phyloP scores from a whole-genome alignment of 2,113 vertebrate species.

The Amphiprion ocellaris region DNA sequence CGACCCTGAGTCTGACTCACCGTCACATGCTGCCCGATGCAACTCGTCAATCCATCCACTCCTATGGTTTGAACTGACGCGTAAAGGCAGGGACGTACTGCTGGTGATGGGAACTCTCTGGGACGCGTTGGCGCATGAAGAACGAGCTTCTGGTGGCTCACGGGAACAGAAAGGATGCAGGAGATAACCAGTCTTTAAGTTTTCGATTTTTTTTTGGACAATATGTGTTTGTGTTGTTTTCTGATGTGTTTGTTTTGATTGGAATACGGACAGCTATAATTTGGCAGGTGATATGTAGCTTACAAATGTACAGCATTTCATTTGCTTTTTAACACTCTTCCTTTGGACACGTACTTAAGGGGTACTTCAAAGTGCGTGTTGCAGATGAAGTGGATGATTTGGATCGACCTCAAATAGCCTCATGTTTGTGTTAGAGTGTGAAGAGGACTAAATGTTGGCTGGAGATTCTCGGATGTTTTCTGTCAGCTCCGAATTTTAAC shows the following conservation, averaged over 20 bases:
- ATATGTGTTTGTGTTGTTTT: not conserved
- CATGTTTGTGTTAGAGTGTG: not conserved
- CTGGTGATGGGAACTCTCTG: slow-evolving; percentile 25
- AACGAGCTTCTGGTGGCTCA: not conserved
- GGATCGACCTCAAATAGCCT: not conserved
- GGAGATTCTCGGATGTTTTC: not conserved
- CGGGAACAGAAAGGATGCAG: not conserved
- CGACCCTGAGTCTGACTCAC: slow-evolving; percentile 66
- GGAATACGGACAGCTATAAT: not conserved
- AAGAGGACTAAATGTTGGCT: not conserved
- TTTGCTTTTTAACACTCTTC: not conserved
- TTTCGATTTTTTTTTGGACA: not conserved
- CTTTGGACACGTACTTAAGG: slow-evolving; percentile 15
- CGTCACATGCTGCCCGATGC: slow-evolving; percentile 40
- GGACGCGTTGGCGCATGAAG: slow-evolving; percentile 14
- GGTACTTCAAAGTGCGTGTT: not conserved
- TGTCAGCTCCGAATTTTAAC: not conserved
- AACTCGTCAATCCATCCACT: not conserved
- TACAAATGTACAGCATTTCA: slow-evolving; percentile 8
- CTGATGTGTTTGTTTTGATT: not conserved
- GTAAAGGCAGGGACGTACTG: slow-evolving; percentile 18
- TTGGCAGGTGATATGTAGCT: not conserved
- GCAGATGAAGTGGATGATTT: not conserved
- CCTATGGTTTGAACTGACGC: slow-evolving; percentile 30
- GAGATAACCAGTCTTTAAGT: not conserved